phyloP scores from a whole-genome alignment of 2,797 vertebrate genomes.

The Gymnodraco acuticeps region DNA sequence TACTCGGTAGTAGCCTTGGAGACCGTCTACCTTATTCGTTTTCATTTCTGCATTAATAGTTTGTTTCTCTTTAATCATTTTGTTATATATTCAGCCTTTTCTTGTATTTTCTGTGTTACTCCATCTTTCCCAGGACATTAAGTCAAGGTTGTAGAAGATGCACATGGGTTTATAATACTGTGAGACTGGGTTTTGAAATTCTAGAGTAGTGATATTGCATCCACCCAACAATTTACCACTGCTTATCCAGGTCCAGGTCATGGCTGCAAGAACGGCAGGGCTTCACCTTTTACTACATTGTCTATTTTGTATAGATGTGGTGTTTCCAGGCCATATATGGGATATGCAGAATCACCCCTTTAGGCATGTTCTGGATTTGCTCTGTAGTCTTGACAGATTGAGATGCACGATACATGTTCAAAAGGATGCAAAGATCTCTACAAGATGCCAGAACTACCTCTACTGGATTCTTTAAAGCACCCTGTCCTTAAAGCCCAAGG shows the following conservation, averaged over 20 bases:
- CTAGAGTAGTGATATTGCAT: background rate
- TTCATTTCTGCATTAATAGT: no score
- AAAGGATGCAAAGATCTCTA: background rate
- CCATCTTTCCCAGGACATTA: no score
- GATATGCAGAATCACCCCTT: constrained; percentile 8
- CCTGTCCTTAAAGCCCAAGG: background rate
- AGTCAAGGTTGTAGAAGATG: no score
- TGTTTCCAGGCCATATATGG: background rate
- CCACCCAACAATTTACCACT: background rate
- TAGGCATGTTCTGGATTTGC: constrained; percentile 14
- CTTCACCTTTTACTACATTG: background rate
- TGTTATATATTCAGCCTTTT: no score
- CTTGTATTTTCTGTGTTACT: no score
- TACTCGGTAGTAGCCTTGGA: no score
- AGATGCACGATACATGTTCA: background rate
- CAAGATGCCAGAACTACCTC: background rate
- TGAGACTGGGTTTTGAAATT: background rate
- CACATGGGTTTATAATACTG: background rate
- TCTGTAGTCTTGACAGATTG: constrained; percentile 20
- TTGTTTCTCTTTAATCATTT: no score
- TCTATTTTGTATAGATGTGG: background rate
- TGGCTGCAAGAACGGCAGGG: background rate
- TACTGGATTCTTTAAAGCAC: constrained; percentile 2
- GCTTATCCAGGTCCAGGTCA: background rate
- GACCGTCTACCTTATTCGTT: no score